Conservation (phyloP, 1,140 invertebrate species). For the Uloborus diversus region DNA sequence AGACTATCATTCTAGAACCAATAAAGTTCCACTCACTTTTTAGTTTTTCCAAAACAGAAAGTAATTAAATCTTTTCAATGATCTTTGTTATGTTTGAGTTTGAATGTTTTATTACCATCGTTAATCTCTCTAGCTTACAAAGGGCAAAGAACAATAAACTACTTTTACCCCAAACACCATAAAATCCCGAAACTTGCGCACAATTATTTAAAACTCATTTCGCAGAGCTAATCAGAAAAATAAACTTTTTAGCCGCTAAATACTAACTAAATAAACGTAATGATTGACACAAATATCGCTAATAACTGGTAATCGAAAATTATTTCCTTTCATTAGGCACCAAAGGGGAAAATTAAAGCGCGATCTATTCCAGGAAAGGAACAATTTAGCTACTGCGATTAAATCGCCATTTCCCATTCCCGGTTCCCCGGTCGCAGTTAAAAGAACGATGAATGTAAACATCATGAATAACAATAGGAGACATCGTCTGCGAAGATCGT, state of each 20-base stretch:
- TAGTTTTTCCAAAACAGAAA: no score
- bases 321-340: neutral
- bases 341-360: neutral
- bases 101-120: no score
- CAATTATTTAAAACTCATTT: neutral
- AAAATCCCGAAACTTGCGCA: no score
- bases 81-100: no score
- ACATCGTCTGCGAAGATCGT: neutral
- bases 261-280: neutral
- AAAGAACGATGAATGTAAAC: slow-evolving; percentile 24
- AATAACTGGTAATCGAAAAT: slow-evolving; percentile 7
- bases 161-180: no score
- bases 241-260: neutral
- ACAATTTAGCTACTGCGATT: neutral
- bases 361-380: neutral
- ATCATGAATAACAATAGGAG: slow-evolving; percentile 20
- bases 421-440: slow-evolving; percentile 8
- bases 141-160: no score
- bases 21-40: no score
- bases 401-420: neutral
- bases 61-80: no score
- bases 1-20: no score
- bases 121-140: no score
- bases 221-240: neutral
- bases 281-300: neutral